A percentile compares a stretch with the other conserved stretches of the same genome.
phyloP scores from a whole-genome alignment of 2,797 vertebrate genomes.

The Picus viridis region DNA sequence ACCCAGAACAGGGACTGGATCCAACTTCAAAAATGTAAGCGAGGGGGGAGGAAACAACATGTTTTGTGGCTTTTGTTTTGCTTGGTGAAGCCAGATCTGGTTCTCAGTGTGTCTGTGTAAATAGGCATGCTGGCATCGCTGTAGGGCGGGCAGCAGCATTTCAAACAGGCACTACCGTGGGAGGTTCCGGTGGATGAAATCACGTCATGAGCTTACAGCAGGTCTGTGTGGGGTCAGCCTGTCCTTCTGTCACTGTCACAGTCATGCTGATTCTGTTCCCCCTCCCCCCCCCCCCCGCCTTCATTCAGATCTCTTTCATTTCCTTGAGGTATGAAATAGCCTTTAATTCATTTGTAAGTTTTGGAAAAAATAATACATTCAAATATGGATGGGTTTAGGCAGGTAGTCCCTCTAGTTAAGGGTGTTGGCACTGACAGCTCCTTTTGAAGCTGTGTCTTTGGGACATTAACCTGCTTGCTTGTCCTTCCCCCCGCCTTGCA shows the following conservation, averaged over 20 bases:
- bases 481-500: background rate
- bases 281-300: background rate
- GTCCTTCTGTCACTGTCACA: background rate
- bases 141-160: background rate
- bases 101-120: background rate
- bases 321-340: background rate
- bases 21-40: background rate
- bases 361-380: conserved; percentile 17
- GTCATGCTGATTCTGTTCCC: background rate
- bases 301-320: background rate
- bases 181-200: background rate
- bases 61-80: background rate
- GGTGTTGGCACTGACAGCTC: conserved; percentile 16
- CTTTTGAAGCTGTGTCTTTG: conserved; percentile 55
- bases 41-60: fast-evolving
- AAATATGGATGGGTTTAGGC: conserved; percentile 23
- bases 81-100: fast-evolving
- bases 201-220: background rate
- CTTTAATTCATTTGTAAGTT: conserved; percentile 28
- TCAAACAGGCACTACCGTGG: background rate
- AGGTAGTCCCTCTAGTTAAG: conserved; percentile 25
- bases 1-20: background rate
- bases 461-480: conserved; percentile 35
- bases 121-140: background rate
- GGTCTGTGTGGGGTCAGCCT: fast-evolving